Base-by-base conservation (phyloP, 2,888 invertebrate species). In the Apamea monoglypha region DNA sequence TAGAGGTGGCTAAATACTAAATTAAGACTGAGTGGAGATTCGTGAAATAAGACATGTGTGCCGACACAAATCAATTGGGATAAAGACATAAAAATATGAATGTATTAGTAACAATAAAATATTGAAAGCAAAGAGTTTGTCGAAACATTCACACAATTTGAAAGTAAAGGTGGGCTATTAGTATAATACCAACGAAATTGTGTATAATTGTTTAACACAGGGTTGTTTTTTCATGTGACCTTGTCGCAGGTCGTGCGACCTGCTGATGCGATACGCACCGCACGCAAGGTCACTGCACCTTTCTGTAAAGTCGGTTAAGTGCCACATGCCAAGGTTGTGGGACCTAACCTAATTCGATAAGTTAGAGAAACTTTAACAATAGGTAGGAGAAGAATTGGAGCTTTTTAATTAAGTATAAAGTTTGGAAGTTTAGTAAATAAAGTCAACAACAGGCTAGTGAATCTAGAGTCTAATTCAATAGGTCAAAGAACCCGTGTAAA, bases 211-310 rank as follows among this genome's bases (percentile, higher is more conserved):
- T 83, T 67, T 29, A 36, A 71, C 78, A 47, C 66, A 53, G n/a
- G 67, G 66, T 78, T 74, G 56, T 44, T 78, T 73, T 74, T 76
- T 76, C 67, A 25, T 68, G n/a, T 71, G 80, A 83, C 87, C 87
- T 87, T 83, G 83, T n/a, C 61, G 18, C 53, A 75, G 85, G 85
- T 84, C 82, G 64, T 44, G 64, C 77, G 84, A 78, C 79, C 85
- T n/a, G 71, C 74, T 80, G 81, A 72, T 81, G 77, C 74, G 87
- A 83, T 82, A 88, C 70, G 69, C 53, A 75, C 32, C 83, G 68
- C 90, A 89, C 89, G 89, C 89, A 81, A 89, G 66, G 79, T 83
- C 78, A 83, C 78, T 88, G 84, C 84, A 87, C 80, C 87, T 74
- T 69, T 73, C 74, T 50, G 25, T 79, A 77, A 79, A 75, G 71